phyloP scores from a whole-genome alignment of 2,888 invertebrate genomes.

The Habrosyne pyritoides region DNA sequence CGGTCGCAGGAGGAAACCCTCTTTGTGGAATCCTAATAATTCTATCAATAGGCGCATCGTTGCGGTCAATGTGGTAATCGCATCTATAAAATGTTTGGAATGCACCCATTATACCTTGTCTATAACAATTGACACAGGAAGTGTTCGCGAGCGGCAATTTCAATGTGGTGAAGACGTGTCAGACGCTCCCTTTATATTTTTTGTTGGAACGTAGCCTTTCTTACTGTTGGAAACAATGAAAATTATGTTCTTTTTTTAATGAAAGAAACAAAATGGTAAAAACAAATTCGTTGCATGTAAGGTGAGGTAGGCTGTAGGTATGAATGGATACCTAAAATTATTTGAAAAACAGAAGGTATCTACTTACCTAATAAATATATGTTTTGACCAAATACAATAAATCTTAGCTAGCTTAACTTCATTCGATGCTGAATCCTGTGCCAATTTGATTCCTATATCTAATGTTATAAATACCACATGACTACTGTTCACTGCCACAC shows the following conservation, averaged over 20 bases:
- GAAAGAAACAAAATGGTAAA: background rate
- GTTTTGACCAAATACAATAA: too few species aligned
- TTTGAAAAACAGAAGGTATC: too few species aligned
- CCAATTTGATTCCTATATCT: too few species aligned
- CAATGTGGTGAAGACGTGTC: conserved; percentile 32
- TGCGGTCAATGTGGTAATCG: conserved; percentile 72
- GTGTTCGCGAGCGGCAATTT: conserved; percentile 33
- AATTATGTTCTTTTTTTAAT: background rate
- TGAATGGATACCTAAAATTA: too few species aligned
- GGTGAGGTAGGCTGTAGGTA: background rate
- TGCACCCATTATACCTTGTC: conserved; percentile 36
- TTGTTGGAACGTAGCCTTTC: conserved; percentile 23
- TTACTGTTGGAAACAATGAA: conserved; percentile 15
- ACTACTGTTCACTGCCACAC: too few species aligned
- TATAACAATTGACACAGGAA: conserved; percentile 55
- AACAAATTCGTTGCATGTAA: background rate
- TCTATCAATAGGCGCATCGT: conserved; percentile 72
- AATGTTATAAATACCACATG: too few species aligned
- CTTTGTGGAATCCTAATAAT: conserved; percentile 64
- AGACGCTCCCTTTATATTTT: conserved; percentile 21
- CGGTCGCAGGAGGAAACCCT: conserved; percentile 63
- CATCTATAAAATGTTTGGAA: conserved; percentile 59
- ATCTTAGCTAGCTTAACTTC: too few species aligned
- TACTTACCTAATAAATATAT: too few species aligned
- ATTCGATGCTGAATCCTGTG: too few species aligned